phyloP scores from a whole-genome alignment of 2,113 vertebrate species.

The Mormyrus iriodes region DNA sequence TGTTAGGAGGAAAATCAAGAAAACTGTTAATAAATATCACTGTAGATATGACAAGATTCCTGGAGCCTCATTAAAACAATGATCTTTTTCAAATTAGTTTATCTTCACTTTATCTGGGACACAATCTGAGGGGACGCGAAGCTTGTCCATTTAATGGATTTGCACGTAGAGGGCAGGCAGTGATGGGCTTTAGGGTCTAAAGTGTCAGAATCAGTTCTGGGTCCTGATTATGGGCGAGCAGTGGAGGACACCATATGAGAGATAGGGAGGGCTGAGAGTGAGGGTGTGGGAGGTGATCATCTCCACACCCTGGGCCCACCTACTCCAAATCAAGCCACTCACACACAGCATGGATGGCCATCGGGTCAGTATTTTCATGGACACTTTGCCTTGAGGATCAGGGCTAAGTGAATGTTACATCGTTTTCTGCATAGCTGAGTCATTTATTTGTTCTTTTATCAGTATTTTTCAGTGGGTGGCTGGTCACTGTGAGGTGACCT shows the following conservation, averaged over 20 bases:
- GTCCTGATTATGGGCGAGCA: constrained; percentile 54
- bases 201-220: constrained; percentile 44
- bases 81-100: background rate
- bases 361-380: background rate
- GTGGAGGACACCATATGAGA: constrained; percentile 38
- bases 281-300: background rate
- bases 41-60: background rate
- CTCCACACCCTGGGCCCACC: background rate
- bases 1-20: background rate
- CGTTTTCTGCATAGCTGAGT: background rate
- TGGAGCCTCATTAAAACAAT: background rate
- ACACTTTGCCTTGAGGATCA: background rate
- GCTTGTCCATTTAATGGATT: constrained; percentile 33
- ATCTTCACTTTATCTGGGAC: background rate
- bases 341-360: background rate
- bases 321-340: background rate
- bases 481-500: background rate
- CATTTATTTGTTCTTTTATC: constrained; percentile 3
- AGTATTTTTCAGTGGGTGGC: constrained; percentile 2
- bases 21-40: background rate
- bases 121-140: background rate
- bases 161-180: constrained; percentile 28
- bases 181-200: constrained; percentile 45
- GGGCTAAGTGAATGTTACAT: background rate
- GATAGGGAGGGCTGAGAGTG: constrained; percentile 22